phyloP scores from a whole-genome alignment of 1,140 invertebrate genomes.

The Drosophila lacertosa region DNA sequence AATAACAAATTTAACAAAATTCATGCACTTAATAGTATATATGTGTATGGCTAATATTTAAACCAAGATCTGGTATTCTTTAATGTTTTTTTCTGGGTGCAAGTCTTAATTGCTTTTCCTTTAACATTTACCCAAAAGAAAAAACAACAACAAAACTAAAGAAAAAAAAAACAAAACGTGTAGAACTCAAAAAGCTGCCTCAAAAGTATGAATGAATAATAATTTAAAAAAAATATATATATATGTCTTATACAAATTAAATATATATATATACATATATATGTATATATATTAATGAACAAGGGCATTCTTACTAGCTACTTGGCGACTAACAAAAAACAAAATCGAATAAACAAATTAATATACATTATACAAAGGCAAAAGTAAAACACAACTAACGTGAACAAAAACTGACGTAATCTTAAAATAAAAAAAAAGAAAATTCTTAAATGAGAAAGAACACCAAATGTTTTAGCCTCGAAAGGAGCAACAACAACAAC shows the following conservation, averaged over 20 bases:
- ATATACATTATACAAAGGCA: constrained; percentile 14
- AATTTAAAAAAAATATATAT: constrained; percentile 24
- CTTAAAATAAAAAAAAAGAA: constrained; percentile 18
- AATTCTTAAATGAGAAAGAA: constrained; percentile 41
- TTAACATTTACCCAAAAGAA: constrained; percentile 9
- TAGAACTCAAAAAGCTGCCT: constrained; percentile 53
- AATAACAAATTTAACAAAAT: constrained; percentile 45
- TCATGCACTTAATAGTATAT: constrained; percentile 26
- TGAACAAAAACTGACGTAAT: constrained; percentile 45
- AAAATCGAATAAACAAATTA: background rate
- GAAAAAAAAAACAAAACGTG: constrained; percentile 27
- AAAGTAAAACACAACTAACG: constrained; percentile 21
- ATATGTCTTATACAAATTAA: constrained; percentile 33
- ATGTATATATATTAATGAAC: no score
- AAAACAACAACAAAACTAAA: constrained; percentile 15
- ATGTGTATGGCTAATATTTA: constrained; percentile 19
- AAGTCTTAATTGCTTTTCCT: background rate
- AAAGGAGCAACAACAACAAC: constrained; percentile 15
- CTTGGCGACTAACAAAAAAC: constrained; percentile 27
- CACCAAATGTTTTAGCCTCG: constrained; percentile 23
- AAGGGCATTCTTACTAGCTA: constrained; percentile 42
- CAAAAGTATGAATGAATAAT: constrained; percentile 43
- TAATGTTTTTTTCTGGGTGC: constrained; percentile 17
- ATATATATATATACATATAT: constrained; percentile 10
- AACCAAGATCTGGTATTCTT: constrained; percentile 34